Conservation (phyloP, 2,113 vertebrate species). For the Antigone vipio region DNA sequence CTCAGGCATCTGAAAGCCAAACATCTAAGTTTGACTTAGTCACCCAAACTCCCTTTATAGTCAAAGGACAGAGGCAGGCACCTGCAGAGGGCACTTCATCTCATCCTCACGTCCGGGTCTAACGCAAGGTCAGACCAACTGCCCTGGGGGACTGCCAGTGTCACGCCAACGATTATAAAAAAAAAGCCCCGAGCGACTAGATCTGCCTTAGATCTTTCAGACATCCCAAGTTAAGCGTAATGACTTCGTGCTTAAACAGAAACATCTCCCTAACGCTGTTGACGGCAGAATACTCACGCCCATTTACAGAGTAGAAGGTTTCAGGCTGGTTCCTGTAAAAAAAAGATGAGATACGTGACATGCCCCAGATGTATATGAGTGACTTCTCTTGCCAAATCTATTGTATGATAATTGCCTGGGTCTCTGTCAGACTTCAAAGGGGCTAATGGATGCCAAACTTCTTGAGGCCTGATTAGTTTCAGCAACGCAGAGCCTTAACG, state of each 20-base stretch:
- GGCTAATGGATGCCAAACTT: constrained; percentile 3
- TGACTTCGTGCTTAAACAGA: neutral
- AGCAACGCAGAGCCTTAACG: neutral
- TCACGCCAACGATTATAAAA: neutral
- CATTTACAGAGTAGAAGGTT: neutral
- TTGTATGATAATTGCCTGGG: neutral
- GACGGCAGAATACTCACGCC: neutral
- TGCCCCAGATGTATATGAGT: neutral
- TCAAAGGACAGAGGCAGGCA: neutral
- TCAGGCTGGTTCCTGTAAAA: neutral
- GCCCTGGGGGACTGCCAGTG: neutral
- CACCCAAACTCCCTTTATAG: neutral
- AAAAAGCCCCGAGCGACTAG: rapidly evolving
- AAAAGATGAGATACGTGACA: neutral
- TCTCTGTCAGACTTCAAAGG: constrained; percentile 37
- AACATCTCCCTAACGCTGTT: neutral
- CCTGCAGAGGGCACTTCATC: neutral
- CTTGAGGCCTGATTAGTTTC: constrained; percentile 11
- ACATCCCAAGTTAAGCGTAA: rapidly evolving
- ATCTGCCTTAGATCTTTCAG: neutral
- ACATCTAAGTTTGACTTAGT: neutral
- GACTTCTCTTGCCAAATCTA: constrained; percentile 4
- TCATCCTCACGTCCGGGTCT: rapidly evolving
- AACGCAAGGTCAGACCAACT: neutral
- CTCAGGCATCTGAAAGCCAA: neutral